Conservation (phyloP, 2,888 invertebrate genomes). For the Sphinx pinastri region DNA sequence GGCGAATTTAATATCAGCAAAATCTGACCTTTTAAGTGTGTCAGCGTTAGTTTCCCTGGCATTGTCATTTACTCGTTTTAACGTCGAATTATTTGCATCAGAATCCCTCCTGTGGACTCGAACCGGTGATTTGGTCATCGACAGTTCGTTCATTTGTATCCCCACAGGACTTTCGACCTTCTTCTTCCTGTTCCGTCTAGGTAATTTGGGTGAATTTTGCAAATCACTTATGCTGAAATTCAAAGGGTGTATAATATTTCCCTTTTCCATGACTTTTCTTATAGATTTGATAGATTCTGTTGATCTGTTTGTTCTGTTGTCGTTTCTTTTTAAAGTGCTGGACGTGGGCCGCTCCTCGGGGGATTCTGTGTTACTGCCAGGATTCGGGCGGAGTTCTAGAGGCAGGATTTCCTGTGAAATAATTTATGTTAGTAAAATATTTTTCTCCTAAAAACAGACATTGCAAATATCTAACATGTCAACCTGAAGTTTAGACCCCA, state of each 20-base stretch:
- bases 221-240: constrained; percentile 80
- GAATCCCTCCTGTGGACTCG: constrained; percentile 66
- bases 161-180: constrained; percentile 59
- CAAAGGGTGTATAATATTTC: constrained; percentile 76
- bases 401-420: constrained; percentile 78
- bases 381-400: constrained; percentile 75
- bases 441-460: too few relatives aligned
- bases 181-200: constrained; percentile 65
- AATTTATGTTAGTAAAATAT: background rate
- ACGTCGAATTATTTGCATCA: constrained; percentile 61
- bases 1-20: constrained; percentile 88
- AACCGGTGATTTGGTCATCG: constrained; percentile 66
- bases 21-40: constrained; percentile 81
- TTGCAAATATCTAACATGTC: background rate
- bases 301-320: constrained; percentile 63
- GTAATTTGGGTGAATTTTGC: constrained; percentile 69
- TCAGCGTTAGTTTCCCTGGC: constrained; percentile 86
- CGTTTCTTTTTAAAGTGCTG: constrained; percentile 64
- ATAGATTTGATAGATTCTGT: constrained; percentile 70
- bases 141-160: constrained; percentile 76
- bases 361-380: constrained; percentile 87
- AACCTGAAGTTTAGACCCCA: too few relatives aligned
- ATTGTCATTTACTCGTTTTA: constrained; percentile 86
- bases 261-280: constrained; percentile 66
- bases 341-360: constrained; percentile 84